Evolutionary conservation across 2,888 invertebrate genomes (phyloP).

Genomic region (Mythimna impura): DNA sequence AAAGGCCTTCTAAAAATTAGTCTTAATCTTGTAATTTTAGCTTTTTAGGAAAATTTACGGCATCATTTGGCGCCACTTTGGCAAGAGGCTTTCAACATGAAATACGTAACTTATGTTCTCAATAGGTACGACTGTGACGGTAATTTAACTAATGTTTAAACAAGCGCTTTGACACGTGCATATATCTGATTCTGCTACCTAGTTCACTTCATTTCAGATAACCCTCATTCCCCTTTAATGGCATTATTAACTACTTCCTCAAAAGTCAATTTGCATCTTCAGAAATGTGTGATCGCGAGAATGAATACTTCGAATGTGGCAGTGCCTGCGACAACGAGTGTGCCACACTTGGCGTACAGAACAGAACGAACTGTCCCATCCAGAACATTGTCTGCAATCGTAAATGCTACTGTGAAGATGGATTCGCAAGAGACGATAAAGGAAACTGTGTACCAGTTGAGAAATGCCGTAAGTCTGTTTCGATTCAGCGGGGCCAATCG

Average conservation of each 20-base stretch:
- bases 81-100: no score
- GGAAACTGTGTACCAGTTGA: constrained; percentile 48
- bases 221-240: neutral
- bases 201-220: no score
- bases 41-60: no score
- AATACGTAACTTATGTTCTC: no score
- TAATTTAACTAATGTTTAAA: no score
- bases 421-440: constrained; percentile 41
- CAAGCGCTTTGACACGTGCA: no score
- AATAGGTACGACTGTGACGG: no score
- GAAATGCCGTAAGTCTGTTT: constrained; percentile 44
- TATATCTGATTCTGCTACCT: no score
- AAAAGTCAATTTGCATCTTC: neutral
- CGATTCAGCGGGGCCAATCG: no score
- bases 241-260: neutral
- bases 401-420: constrained; percentile 68
- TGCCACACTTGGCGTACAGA: constrained; percentile 54
- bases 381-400: constrained; percentile 66
- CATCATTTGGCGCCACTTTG: no score
- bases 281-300: constrained; percentile 48
- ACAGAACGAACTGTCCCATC: constrained; percentile 65
- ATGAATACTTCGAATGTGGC: constrained; percentile 60
- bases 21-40: no score
- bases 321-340: constrained; percentile 70
- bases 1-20: no score